Evolutionary conservation across 1,140 invertebrate species (phyloP), one percentile per base, ranked within the genome.

Genomic region (Oscheius sp.): DNA sequence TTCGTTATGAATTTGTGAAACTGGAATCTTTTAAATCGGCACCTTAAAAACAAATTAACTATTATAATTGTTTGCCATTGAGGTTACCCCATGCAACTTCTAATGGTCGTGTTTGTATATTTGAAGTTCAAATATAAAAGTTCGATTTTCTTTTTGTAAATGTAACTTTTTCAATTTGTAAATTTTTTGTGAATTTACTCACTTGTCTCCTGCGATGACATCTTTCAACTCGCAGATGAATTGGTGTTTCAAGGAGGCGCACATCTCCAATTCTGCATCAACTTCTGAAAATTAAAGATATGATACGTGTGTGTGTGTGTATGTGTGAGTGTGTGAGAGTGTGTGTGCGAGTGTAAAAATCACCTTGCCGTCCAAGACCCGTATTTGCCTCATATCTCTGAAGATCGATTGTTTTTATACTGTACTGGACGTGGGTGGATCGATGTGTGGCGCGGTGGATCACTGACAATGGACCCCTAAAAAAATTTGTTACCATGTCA

Each of bases 401-500:
- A 28, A 98, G 94, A 88, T 98, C 95, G 73, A 99, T 93, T 80
- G 97, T 96, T 89, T 98, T 98, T 70, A 97, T 95, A 74, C 95
- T 95, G 89, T 96, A 98, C 84, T 93, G 93, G 85, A 95, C 93
- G 34, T 90, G 90, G 10, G 93, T 97, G 84, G 95, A 92, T 73
- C 93, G 89, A 87, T 98, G 94, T 79, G 96, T 91, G 87, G 95
- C 98, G 87, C 94, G 89, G 82, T 94, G 89, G 35, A 98, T 93
- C 80, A 97, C 90, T 85, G 94, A 97, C 88, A 96, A 97, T 80
- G 95, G 94, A 75, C 95, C 95, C 88, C 95, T 99, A 88, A 35
- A 90, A 63, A 15, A 18, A 38, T 10, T 3, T 7, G 20, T 23
- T 55, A 31, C 20, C 31, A 78, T 20, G n/a, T 18, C 18, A 10